Conservation (phyloP, 35 echinoderm and acorn worm genomes). For the Heliocidaris tuberculata region DNA sequence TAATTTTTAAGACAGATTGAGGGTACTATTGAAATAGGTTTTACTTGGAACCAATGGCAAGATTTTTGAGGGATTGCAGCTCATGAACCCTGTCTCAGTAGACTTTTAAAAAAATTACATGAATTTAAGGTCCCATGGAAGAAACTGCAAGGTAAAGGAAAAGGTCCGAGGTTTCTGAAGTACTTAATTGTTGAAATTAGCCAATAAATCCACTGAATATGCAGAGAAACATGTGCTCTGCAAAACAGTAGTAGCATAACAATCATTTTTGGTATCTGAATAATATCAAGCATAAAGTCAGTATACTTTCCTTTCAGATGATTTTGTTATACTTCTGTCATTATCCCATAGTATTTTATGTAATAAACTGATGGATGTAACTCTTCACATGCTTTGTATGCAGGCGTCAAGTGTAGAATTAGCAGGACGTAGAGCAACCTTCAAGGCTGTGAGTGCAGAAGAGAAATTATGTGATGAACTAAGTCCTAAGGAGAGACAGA, state of each 20-base stretch:
- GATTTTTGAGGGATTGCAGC: no score
- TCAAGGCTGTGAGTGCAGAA: constrained; percentile 37
- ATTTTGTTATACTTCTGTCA: neutral
- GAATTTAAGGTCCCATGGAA: neutral
- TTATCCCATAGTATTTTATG: neutral
- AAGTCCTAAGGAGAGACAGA: constrained; percentile 60
- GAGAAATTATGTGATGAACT: constrained; percentile 54
- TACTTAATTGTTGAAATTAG: no score
- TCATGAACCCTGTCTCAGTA: no score
- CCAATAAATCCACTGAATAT: no score
- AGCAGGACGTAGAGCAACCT: constrained; percentile 41
- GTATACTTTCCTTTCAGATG: no score
- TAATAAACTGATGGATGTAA: neutral
- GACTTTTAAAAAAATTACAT: no score
- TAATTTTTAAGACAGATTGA: no score
- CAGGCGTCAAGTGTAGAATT: neutral
- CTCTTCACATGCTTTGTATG: neutral
- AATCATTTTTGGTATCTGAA: neutral
- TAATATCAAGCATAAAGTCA: no score
- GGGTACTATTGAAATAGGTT: no score
- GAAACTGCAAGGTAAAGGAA: neutral
- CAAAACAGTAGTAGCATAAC: neutral
- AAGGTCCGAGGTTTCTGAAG: neutral
- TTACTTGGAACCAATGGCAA: no score
- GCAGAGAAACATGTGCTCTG: no score